These are phyloP conservation scores for Picus viridis DNA, from an alignment of 2,797 vertebrate species.

Conservation along the genomic window DNA sequence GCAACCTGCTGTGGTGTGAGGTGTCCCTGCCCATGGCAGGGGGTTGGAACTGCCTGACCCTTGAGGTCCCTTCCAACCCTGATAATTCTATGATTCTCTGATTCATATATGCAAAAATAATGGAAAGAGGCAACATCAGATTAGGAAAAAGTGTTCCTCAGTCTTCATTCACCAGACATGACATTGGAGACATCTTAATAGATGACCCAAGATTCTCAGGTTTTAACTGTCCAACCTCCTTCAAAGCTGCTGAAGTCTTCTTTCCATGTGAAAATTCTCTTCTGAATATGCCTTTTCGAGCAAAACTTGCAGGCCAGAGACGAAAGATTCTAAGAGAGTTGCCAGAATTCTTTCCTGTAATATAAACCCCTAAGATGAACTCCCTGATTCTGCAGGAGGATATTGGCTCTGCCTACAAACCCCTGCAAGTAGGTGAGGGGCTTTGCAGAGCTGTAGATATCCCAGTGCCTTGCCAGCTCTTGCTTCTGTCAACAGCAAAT, in stretches of 20 bases:
- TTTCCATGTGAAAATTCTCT: background rate
- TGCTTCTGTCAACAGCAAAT: background rate
- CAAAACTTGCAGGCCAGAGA: background rate
- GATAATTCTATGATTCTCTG: no score
- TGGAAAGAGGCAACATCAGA: constrained; percentile 2
- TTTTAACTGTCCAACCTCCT: background rate
- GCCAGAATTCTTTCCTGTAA: background rate
- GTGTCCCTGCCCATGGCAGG: no score
- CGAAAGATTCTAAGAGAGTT: background rate
- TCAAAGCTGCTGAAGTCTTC: background rate
- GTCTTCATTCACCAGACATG: background rate
- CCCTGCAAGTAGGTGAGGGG: background rate
- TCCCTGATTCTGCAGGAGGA: background rate
- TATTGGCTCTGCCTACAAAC: background rate
- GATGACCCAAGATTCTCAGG: background rate
- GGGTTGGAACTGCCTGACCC: no score
- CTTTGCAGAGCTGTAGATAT: background rate
- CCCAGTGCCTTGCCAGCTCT: background rate
- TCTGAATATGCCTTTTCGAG: background rate
- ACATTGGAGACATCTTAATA: background rate
- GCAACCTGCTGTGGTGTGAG: no score
- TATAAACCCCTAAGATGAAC: background rate
- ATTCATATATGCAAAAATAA: background rate
- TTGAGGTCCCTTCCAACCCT: no score
- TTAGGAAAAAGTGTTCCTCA: background rate